Percentiles rank a stretch among this genome's conserved stretches.
phyloP scores from a whole-genome alignment of 2,797 vertebrate genomes.

The Eupleurogrammus muticus region DNA sequence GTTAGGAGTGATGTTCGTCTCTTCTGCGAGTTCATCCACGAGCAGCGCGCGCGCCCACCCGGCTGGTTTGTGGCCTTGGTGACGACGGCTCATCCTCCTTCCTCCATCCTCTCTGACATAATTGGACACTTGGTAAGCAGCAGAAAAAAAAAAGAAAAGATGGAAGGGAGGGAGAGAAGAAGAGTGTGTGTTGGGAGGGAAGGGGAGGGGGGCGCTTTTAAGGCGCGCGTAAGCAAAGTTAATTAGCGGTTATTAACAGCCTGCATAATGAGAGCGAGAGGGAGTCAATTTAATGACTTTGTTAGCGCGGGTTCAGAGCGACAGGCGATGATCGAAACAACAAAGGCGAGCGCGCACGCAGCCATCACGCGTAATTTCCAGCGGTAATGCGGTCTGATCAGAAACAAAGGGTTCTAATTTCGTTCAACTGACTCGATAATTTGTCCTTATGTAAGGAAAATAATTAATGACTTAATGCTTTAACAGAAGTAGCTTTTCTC shows the following conservation, averaged over 20 bases:
- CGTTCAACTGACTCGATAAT: constrained; percentile 87
- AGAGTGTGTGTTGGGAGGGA: constrained; percentile 32
- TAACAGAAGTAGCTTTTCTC: constrained; percentile 81
- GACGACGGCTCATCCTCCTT: constrained; percentile 53
- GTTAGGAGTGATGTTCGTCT: not conserved
- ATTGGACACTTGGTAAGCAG: constrained; percentile 84
- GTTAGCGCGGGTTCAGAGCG: constrained; percentile 88
- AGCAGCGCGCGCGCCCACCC: constrained; percentile 24
- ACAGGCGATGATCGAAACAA: constrained; percentile 88
- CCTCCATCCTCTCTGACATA: constrained; percentile 75
- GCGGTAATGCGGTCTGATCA: constrained; percentile 87
- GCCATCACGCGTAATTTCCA: constrained; percentile 88
- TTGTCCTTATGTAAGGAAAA: constrained; percentile 87
- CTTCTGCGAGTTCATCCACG: constrained; percentile 9
- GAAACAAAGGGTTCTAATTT: constrained; percentile 90
- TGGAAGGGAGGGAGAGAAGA: constrained; percentile 18
- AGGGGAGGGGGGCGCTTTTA: constrained; percentile 75
- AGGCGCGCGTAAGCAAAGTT: constrained; percentile 88
- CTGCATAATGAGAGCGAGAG: constrained; percentile 89
- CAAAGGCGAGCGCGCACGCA: constrained; percentile 84
- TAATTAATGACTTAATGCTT: constrained; percentile 87
- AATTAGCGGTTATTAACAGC: constrained; percentile 92
- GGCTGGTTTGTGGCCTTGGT: constrained; percentile 51
- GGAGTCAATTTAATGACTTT: constrained; percentile 92
- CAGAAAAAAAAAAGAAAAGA: constrained; percentile 61